Percentiles rank a stretch among this genome's conserved stretches.
Conservation (phyloP, 2,888 invertebrate genomes). For the Arctia plantaginis region DNA sequence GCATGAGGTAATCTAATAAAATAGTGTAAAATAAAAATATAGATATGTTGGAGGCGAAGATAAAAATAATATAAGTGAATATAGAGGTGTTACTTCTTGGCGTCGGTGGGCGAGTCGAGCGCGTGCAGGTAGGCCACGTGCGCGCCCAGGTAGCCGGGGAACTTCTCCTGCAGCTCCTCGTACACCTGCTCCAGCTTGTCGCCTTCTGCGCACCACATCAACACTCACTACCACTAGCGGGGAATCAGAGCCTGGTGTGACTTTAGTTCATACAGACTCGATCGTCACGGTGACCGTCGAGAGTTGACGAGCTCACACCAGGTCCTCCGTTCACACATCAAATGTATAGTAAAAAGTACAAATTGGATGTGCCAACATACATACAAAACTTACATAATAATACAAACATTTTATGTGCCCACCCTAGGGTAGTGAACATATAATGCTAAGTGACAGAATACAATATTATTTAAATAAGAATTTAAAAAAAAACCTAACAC, state of each 20-base stretch:
- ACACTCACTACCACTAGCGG: background rate
- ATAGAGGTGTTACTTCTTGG: conserved; percentile 66
- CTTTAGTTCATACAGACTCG: too few relatives aligned
- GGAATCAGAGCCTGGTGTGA: too few relatives aligned
- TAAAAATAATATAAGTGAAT: background rate
- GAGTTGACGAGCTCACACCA: too few relatives aligned
- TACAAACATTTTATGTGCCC: too few relatives aligned
- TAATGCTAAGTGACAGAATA: too few relatives aligned
- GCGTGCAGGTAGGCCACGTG: conserved; percentile 93
- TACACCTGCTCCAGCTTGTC: conserved; percentile 90
- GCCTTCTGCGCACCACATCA: conserved; percentile 77
- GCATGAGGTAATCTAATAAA: conserved; percentile 80
- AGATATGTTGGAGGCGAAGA: background rate
- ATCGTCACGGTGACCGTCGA: too few relatives aligned
- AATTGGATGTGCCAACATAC: too few relatives aligned
- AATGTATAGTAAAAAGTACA: too few relatives aligned
- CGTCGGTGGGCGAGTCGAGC: conserved; percentile 87
- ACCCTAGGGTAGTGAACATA: too few relatives aligned
- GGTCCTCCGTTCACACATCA: background rate
- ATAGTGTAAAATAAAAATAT: background rate
- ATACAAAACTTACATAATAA: too few relatives aligned
- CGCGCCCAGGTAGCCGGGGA: conserved; percentile 91
- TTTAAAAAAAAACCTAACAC: background rate
- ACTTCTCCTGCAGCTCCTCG: conserved; percentile 89
- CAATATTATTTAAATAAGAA: too few relatives aligned